Evolutionary conservation across 2,113 vertebrate species (phyloP), one percentile per base, ranked within the genome.

Genomic region (Cynoglossus semilaevis): DNA sequence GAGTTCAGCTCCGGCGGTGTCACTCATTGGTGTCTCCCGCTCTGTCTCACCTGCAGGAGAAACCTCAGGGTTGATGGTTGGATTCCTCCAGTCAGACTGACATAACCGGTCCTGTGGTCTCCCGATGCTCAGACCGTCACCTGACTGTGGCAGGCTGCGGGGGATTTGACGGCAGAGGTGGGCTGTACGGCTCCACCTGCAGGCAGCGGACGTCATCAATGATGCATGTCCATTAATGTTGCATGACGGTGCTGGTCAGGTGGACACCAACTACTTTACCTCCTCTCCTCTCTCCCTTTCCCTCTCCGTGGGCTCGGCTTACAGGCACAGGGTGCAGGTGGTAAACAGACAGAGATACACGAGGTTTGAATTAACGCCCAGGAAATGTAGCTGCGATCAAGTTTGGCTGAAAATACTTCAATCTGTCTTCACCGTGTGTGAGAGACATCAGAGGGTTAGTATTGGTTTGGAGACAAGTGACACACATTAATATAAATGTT

Each of bases 171-270:
- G 13, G 69, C 1, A 36, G 40, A 36, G 54, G 70, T 29, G 54
- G 68, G 47, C 11, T 17, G 52, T 51, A 16, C 18, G 1, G 64
- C 63, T 74, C 64, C 48, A 60, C 63, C 59, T 54, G 70, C 52
- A 58, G 71, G 56, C 63, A 63, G 67, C 14, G 63, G 57, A 74
- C 41, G 9, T 17, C 72, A 85, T 91, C 41, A 89, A 91, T 88
- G 70, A 88, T 89, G 61, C 55, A 91, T 76, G 74, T 0, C 1
- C 80, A 87, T 91, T 41, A 90, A 90, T 81, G 57, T 88, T 91
- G 79, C 71, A 91, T 73, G 53, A 38, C 16, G 4, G 47, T 60
- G 73, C 54, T 68, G 70, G 76, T 80, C 77, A 79, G 76, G 68
- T 77, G 76, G 66, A 86, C 67, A 53, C 54, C 72, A 63, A 57